Evolutionary conservation across 1,140 invertebrate genomes (phyloP), one percentile per base, ranked within the genome.

Genomic region (Liolophura sinensis): DNA sequence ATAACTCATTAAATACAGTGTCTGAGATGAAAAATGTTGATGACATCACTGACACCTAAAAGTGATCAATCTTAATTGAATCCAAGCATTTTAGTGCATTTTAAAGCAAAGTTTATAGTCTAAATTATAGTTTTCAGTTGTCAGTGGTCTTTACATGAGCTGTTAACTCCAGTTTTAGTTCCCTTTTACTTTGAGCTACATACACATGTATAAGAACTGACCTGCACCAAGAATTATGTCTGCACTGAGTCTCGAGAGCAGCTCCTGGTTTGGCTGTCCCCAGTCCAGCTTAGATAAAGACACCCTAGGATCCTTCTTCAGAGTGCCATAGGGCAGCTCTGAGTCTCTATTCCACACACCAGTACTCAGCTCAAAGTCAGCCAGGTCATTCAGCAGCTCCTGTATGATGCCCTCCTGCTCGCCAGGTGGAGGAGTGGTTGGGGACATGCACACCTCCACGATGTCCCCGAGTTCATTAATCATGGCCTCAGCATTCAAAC

Each of bases 151-250:
- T n/a, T n/a, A n/a, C n/a, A n/a, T n/a, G n/a, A n/a, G n/a, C n/a
- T n/a, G n/a, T n/a, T n/a, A n/a, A n/a, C n/a, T n/a, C n/a, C n/a
- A n/a, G n/a, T n/a, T n/a, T n/a, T n/a, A n/a, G n/a, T n/a, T n/a
- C n/a, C n/a, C n/a, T n/a, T n/a, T n/a, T n/a, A n/a, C n/a, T n/a
- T n/a, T n/a, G n/a, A n/a, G n/a, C n/a, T n/a, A n/a, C n/a, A n/a
- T n/a, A n/a, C n/a, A n/a, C n/a, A n/a, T n/a, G n/a, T n/a, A n/a
- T n/a, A n/a, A 40, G 9, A 9, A 5, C 31, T 40, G 60, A 81
- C 79, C 79, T 74, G 79, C 78, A 52, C 74, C 79, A n/a, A 81
- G 58, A 27, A 81, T 72, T 20, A 81, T 68, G 64, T 81, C 79
- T 46, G 73, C 67, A 20, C 64, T 57, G 47, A 78, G 48, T 22